Base-by-base conservation (phyloP, 2,113 vertebrate species). In the Crypturellus undulatus region DNA sequence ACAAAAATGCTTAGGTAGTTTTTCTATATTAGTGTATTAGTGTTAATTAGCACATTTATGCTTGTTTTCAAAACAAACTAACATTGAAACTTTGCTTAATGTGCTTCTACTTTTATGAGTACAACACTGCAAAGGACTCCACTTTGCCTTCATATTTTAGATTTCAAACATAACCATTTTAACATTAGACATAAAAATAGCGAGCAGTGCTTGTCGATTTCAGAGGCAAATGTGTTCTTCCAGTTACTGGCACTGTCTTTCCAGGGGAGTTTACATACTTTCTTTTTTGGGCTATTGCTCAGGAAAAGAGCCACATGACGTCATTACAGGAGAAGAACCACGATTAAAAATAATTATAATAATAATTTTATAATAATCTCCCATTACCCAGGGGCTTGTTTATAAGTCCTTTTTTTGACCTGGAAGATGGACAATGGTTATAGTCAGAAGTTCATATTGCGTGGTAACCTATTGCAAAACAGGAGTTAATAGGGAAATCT, bases 141-240 rank as follows among this genome's bases (percentile, higher is more conserved):
- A 17, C 24, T 67, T 1, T 3, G 51, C 10, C 36, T 84, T 32
- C 0, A 0, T 7, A 28, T 20, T 17, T 73, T 54, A 2, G 1
- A 36, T 32, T 10, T 22, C 10, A 51, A 10, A 65, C 87, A 7
- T 17, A 83, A 6, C 1, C 1, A 16, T 11, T 18, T 69, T 69
- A 20, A 9, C 4, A 1, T 12, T 18, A 34, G 10, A 84, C 80
- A 20, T 5, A 34, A 17, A 25, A 22, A 70, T 32, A 28, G 2
- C 2, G 12, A 6, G 3, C 36, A 18, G 4, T 13, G 1, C 4
- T 54, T 32, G 43, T 9, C 6, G 28, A 8, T 54, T 86, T 42
- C 26, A 28, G 13, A 12, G 17, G 16, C 18, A 59, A 5, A 32
- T 3, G 3, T 14, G 4, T 5, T 64, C 24, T 76, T 69, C 10